Evolutionary conservation across 2,888 invertebrate genomes (phyloP).

Genomic region (Spodoptera picta): DNA sequence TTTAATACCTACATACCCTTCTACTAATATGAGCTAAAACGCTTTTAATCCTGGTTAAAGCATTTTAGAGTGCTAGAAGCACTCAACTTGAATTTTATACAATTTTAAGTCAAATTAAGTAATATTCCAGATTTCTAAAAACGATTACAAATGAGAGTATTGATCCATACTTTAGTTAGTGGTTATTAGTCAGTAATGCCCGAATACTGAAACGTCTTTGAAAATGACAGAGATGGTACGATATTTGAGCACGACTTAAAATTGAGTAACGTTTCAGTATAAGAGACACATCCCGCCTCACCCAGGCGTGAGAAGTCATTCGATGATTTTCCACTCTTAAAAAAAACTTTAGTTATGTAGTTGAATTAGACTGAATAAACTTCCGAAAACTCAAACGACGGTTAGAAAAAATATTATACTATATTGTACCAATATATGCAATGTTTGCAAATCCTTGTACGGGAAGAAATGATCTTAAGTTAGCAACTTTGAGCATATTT

Average conservation of each 20-base stretch:
- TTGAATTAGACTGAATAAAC: too few relatives aligned
- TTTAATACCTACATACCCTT: constrained; percentile 9
- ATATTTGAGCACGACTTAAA: too few relatives aligned
- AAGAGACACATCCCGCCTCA: too few relatives aligned
- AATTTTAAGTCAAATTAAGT: constrained; percentile 15
- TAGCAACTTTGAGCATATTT: constrained; percentile 30
- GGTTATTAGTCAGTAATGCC: too few relatives aligned
- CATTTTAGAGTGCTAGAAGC: background rate
- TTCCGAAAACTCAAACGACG: constrained; percentile 1
- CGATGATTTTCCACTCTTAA: too few relatives aligned
- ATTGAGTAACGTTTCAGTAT: too few relatives aligned
- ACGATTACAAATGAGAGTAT: constrained; percentile 8
- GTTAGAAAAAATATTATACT: constrained; percentile 17
- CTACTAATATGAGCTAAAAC: constrained; percentile 14
- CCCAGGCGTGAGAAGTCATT: too few relatives aligned
- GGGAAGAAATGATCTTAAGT: constrained; percentile 37
- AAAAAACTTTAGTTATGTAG: too few relatives aligned
- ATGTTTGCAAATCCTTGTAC: constrained; percentile 40
- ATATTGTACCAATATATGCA: constrained; percentile 23
- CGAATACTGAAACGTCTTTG: too few relatives aligned
- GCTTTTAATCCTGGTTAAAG: constrained; percentile 24
- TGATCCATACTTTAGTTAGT: background rate
- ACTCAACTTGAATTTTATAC: background rate
- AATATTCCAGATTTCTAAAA: constrained; percentile 1
- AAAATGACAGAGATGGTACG: too few relatives aligned